Evolutionary conservation across 1,140 invertebrate genomes (phyloP), one percentile per base, ranked within the genome.

Genomic region (Oscheius sp.): DNA sequence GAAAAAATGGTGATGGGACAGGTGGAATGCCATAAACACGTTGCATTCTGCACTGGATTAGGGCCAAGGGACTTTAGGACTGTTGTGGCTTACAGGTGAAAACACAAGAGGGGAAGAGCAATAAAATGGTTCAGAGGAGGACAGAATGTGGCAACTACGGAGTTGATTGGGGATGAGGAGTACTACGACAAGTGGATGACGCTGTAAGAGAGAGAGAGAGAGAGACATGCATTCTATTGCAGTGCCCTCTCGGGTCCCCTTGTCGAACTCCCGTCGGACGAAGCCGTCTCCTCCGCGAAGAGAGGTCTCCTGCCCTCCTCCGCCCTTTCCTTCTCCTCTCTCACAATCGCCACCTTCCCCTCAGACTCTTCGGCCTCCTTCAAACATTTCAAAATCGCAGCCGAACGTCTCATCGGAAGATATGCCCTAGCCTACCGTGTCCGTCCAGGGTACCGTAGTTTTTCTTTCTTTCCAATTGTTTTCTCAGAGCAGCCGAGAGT

Each of bases 351-450:
- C 18, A 62, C 49, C 0, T 66, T 66, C 52, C 34, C 31, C 26
- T 31, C 35, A 1, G 62, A 73, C 2, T n/a, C 42, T 10, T 49
- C 46, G 31, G 36, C 64, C 7, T 55, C 71, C 26, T 68, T 68
- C 34, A 55, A 62, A 29, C 72, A 74, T 29, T 74, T 65, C 36
- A 68, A 74, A 49, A 74, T 74, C 32, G 65, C 66, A 0, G 65
- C 72, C n/a, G 64, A 74, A 26, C 29, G 42, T 2, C 59, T 74
- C 15, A 20, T 36, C 28, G 72, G 72, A 32, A 42, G 61, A 46
- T 74, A 74, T 68, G 58, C 58, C 23, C 26, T 29, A 26, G 23
- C 65, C 3, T 67, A 68, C 29, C 45, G 38, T 7, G 46, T 74
- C 29, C 58, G 68, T 15, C 42, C 67, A 38, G 65, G 59, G 64